Base-by-base conservation (phyloP, 2,888 invertebrate genomes). In the Archaeoteleia sp. region DNA sequence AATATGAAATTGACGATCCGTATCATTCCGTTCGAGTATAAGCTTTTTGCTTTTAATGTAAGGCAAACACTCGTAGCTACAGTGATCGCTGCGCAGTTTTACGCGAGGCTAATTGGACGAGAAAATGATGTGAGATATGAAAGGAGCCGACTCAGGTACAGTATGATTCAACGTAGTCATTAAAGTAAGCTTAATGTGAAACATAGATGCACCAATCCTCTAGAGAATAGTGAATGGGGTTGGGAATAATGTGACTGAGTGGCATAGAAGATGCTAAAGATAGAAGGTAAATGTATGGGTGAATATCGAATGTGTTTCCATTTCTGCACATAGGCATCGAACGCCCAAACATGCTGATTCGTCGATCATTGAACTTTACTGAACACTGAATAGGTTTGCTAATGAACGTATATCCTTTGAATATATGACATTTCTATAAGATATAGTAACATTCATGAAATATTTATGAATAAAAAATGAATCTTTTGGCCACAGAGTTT, bases 1-100 rank as follows among this genome's bases (percentile, higher is more conserved):
- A n/a, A n/a, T n/a, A n/a, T n/a, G n/a, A 35, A 42, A 53, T 66
- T 45, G 58, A 58, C 53, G 25, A 39, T 32, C 51, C 43, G 48
- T 57, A 57, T 51, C 30, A 48, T 29, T 35, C 35, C 51, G 48
- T 25, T 45, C 13, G 23, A 27, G 37, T n/a, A 42, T 51, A 48
- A 55, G 62, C 75, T 73, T 76, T 78, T 78, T 66, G 70, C 71
- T 74, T 76, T 78, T 79, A 80, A 80, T 80, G 79, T 63, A 80
- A 80, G 74, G 80, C 74, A 80, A 81, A 81, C 76, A 80, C 71
- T 68, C 60, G 72, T 62, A 70, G 72, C 65, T 63, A 61, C 65
- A 71, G 57, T 53, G 48, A 54, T 37, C 45, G 53, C 55, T 46
- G 54, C 30, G 70, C 54, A 70, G 48, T 70, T 73, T 72, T 67